phyloP scores from a whole-genome alignment of 1,140 invertebrate species.

The Mamestra configurata region DNA sequence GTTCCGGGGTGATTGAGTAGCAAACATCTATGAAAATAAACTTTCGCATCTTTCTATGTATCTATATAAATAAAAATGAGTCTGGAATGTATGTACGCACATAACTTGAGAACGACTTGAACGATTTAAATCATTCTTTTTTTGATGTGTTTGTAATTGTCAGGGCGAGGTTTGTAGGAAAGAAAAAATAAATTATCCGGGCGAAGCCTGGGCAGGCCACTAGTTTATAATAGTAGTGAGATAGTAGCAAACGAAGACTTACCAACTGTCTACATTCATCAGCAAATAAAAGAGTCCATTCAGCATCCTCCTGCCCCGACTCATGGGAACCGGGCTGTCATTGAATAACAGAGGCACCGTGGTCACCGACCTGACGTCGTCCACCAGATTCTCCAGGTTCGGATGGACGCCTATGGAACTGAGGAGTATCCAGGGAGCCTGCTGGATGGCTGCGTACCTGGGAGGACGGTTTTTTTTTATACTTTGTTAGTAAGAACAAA shows the following conservation, averaged over 20 bases:
- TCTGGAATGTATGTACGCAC: no score
- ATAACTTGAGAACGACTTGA: no score
- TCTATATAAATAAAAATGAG: no score
- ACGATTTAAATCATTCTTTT: no score
- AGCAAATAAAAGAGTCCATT: constrained; percentile 59
- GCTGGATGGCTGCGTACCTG: constrained; percentile 70
- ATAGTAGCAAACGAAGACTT: constrained; percentile 56
- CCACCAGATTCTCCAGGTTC: constrained; percentile 63
- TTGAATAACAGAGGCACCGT: constrained; percentile 60
- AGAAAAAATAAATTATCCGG: no score
- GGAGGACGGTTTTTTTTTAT: not conserved
- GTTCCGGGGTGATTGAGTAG: no score
- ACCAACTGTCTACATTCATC: constrained; percentile 56
- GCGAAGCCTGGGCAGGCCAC: not conserved
- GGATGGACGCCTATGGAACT: constrained; percentile 60
- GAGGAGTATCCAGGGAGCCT: constrained; percentile 72
- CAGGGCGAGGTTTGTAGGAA: no score
- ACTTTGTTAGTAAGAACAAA: no score
- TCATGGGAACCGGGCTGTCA: constrained; percentile 65
- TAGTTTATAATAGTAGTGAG: no score
- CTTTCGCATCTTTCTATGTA: no score
- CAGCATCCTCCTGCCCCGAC: constrained; percentile 56
- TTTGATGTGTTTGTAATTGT: no score
- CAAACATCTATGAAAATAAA: no score
- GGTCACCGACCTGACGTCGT: constrained; percentile 62